Evolutionary conservation across 2,113 vertebrate genomes (phyloP).

Genomic region (Phoxinus phoxinus): DNA sequence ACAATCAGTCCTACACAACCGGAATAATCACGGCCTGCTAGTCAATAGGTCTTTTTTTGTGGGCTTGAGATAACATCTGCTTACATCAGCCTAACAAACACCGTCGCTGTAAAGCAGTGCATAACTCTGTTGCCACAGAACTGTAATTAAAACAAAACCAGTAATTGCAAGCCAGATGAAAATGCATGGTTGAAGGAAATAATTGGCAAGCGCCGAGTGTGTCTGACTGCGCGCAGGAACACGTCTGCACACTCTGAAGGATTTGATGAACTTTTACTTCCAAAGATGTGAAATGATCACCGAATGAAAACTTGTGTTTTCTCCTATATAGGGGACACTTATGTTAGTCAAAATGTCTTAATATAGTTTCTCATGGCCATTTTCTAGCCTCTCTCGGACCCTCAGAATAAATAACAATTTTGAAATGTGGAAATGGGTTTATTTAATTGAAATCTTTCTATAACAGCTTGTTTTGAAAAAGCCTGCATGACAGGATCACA

Average conservation of each 20-base stretch:
- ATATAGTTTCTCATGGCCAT: neutral
- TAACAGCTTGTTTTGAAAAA: neutral
- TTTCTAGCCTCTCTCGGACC: neutral
- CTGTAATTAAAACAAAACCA: constrained; percentile 67
- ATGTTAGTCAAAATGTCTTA: neutral
- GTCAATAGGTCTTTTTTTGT: neutral
- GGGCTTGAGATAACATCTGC: constrained; percentile 1
- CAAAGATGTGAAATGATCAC: neutral
- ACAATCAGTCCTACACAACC: constrained; percentile 4
- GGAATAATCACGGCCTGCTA: constrained; percentile 23
- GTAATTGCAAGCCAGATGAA: constrained; percentile 62
- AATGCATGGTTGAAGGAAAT: neutral
- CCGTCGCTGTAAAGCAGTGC: constrained; percentile 10
- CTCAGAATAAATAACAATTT: neutral
- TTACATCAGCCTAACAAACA: neutral
- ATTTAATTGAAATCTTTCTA: neutral
- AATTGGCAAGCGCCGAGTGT: neutral
- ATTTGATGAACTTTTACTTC: neutral
- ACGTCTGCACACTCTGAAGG: neutral
- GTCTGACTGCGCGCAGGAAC: too few species aligned
- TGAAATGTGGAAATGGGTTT: neutral
- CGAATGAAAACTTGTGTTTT: neutral
- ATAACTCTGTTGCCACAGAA: constrained; percentile 61
- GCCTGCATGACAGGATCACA: neutral
- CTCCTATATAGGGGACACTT: neutral